A percentile compares a stretch with the other conserved stretches of the same genome.
Evolutionary conservation across 2,797 vertebrate species (phyloP).

Genomic region (Protonibea diacanthus): DNA sequence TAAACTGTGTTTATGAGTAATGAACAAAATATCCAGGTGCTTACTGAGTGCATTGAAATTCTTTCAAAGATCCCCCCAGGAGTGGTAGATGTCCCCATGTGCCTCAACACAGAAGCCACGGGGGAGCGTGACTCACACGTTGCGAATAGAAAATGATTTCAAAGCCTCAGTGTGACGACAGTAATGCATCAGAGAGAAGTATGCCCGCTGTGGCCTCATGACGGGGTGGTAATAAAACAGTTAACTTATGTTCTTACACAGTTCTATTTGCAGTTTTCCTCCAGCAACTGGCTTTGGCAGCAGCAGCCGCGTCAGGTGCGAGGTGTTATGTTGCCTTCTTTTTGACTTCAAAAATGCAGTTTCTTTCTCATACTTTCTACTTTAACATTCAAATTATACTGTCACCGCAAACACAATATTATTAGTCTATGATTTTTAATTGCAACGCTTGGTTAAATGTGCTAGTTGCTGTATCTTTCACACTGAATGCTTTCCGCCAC

Average conservation of each 20-base stretch:
- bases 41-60: background rate
- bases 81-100: slow-evolving; percentile 1
- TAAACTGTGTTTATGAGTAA: slow-evolving; percentile 15
- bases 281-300: background rate
- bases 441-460: background rate
- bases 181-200: slow-evolving; percentile 35
- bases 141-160: slow-evolving; percentile 34
- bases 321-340: background rate
- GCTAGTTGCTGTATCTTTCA: background rate
- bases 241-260: slow-evolving; percentile 31
- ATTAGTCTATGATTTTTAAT: background rate
- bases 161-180: slow-evolving; percentile 19
- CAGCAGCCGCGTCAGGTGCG: background rate
- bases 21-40: background rate
- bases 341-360: background rate
- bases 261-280: background rate
- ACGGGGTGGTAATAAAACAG: slow-evolving; percentile 15
- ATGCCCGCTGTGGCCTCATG: slow-evolving; percentile 14
- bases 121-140: slow-evolving; percentile 9
- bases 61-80: background rate
- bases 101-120: background rate
- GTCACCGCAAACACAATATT: background rate
- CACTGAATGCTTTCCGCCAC: background rate
- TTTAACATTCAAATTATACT: background rate
- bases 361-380: background rate